phyloP scores from a whole-genome alignment of 2,888 invertebrate genomes.

The Aproaerema taeniolella region DNA sequence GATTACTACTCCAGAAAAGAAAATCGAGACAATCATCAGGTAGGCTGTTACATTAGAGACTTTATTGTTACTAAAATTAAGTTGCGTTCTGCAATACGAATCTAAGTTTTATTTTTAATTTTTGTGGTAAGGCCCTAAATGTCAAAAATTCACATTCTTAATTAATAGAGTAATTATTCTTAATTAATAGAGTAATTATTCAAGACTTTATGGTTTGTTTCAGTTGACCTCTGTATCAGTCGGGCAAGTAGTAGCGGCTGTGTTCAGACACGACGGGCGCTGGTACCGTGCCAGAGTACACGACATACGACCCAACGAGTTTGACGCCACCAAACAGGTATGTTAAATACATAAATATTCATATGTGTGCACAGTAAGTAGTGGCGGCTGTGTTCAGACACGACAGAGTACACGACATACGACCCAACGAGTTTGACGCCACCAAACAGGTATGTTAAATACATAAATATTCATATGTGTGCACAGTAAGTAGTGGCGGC shows the following conservation, averaged over 20 bases:
- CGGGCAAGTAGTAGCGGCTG: conserved; percentile 91
- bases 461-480: background rate
- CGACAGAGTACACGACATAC: conserved; percentile 84
- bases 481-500: conserved; percentile 92
- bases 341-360: background rate
- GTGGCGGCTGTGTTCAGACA: conserved; percentile 90
- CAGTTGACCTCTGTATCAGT: conserved; percentile 75
- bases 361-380: conserved; percentile 80
- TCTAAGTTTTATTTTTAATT: too few relatives aligned
- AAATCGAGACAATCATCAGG: conserved; percentile 79
- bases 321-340: conserved; percentile 75
- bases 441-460: conserved; percentile 61
- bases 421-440: conserved; percentile 79
- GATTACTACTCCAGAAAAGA: conserved; percentile 83
- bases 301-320: conserved; percentile 79
- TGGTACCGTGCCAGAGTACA: conserved; percentile 88
- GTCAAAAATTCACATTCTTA: too few relatives aligned
- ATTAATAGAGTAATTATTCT: too few relatives aligned
- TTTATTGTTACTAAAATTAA: too few relatives aligned
- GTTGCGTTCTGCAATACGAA: too few relatives aligned
- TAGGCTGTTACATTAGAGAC: too few relatives aligned
- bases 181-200: too few relatives aligned
- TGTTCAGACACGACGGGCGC: conserved; percentile 87
- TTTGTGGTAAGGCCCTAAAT: too few relatives aligned
- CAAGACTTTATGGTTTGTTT: too few relatives aligned